Evolutionary conservation across 2,113 vertebrate species (phyloP).

Genomic region (Mobula hypostoma): DNA sequence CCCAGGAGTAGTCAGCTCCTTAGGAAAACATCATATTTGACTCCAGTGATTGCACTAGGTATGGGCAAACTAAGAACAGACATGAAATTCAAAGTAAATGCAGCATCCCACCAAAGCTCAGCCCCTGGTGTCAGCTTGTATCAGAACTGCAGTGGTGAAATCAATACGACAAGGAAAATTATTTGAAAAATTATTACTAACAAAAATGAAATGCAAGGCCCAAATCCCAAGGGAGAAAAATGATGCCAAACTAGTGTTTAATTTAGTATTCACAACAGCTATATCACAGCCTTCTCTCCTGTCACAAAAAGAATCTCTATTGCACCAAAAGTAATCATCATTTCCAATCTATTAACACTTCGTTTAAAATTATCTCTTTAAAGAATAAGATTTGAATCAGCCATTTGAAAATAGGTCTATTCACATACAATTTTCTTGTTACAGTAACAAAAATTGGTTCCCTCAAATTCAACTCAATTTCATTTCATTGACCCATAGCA

Average conservation of each 20-base stretch:
- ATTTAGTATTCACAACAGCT: not conserved
- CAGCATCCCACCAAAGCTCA: not conserved
- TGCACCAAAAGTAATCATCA: not conserved
- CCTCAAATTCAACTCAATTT: not conserved
- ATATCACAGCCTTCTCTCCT: not conserved
- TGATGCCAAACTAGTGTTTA: not conserved
- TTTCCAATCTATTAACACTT: slow-evolving; percentile 25
- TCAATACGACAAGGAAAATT: not conserved
- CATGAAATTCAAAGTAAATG: not conserved
- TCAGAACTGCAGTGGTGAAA: not conserved
- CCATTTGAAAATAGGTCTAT: not conserved
- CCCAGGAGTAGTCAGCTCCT: too few relatives aligned
- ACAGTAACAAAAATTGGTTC: slow-evolving; percentile 19
- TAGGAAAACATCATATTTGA: too few relatives aligned
- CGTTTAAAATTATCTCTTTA: not conserved
- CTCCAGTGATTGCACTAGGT: too few relatives aligned
- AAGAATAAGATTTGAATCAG: not conserved
- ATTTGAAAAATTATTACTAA: not conserved
- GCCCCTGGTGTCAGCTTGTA: not conserved
- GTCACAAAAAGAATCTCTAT: not conserved
- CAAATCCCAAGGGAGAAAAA: not conserved
- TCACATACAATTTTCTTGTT: slow-evolving; percentile 17
- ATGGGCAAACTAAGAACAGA: not conserved
- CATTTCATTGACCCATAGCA: not conserved
- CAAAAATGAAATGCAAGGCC: not conserved